Base-by-base conservation (phyloP, 2,797 vertebrate species). In the Pelochelys cantorii region DNA sequence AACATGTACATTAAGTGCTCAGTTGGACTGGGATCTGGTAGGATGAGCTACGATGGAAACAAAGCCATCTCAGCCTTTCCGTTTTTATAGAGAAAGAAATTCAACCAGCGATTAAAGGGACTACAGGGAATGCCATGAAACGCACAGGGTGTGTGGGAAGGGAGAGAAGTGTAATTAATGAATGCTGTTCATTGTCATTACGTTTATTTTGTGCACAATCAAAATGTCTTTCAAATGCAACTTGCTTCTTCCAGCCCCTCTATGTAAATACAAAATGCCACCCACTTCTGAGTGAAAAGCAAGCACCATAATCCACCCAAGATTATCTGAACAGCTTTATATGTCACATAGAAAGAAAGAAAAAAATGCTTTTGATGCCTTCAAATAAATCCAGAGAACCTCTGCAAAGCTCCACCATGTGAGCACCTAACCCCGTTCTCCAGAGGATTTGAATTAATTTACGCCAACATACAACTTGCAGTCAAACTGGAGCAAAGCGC, bases 271-370 rank as follows among this genome's bases (percentile, higher is more conserved):
- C 42, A 52, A 71, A 71, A 52, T 17, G 23, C 74, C 74, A 27
- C 48, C 74, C 74, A 48, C 48, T 52, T 42, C 42, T 52, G 42
- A 48, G 27, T 8, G 25, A 77, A 77, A 48, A 52, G 42, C 74
- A 77, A 52, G 74, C 42, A 77, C 8, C 94, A 81, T 92, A 83
- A 95, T 95, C 89, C 85, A 94, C 17, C 0, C 0, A 95, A 84
- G 83, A 77, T 27, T 52, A 77, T 52, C 23, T 77, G 74, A 52
- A 77, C 42, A 77, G 74, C 74, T 77, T 77, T 48, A 52, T 17
- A 17, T 29, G 7, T 52, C 0, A 7, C 87, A 94, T 83, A 77
- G 17, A 87, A 83, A 89, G 22, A 0, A 23, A 10, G 27, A 83
- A 34, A 37, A 27, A 25, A 11, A 27, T 29, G 11, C 37, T 42